These are phyloP conservation scores for Stenodera caucasica DNA, from an alignment of 2,888 invertebrate species.

Conservation along the genomic window DNA sequence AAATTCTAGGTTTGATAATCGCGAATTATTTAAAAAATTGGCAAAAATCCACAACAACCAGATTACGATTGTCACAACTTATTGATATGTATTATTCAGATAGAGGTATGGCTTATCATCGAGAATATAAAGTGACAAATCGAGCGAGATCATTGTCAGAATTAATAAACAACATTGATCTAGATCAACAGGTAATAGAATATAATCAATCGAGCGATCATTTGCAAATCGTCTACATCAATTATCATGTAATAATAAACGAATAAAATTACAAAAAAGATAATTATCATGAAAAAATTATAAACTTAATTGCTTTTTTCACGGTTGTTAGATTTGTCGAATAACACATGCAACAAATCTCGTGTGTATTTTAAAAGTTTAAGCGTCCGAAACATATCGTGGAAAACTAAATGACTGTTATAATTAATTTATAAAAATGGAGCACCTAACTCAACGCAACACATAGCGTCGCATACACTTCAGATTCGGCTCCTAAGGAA, in stretches of 20 bases:
- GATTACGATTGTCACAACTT: constrained; percentile 64
- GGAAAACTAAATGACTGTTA: no score
- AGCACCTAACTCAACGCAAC: no score
- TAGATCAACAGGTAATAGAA: constrained; percentile 52
- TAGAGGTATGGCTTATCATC: constrained; percentile 62
- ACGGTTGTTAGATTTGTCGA: background rate
- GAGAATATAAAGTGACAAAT: constrained; percentile 62
- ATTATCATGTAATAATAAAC: no score
- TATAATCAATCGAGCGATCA: background rate
- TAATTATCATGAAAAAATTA: background rate
- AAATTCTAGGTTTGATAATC: constrained; percentile 36
- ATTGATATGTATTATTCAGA: constrained; percentile 71
- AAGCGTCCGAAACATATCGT: background rate
- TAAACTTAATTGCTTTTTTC: background rate
- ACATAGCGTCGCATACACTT: no score
- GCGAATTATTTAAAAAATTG: constrained; percentile 33
- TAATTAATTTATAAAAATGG: no score
- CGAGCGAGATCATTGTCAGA: constrained; percentile 57
- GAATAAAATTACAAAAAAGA: no score
- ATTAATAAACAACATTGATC: constrained; percentile 52
- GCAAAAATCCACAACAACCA: constrained; percentile 35
- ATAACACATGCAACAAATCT: constrained; percentile 1
- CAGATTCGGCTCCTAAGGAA: no score
- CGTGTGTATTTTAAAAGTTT: background rate
- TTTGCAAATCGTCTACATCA: no score